Base-by-base conservation (phyloP, 2,113 vertebrate species). In the Peromyscus maniculatus region DNA sequence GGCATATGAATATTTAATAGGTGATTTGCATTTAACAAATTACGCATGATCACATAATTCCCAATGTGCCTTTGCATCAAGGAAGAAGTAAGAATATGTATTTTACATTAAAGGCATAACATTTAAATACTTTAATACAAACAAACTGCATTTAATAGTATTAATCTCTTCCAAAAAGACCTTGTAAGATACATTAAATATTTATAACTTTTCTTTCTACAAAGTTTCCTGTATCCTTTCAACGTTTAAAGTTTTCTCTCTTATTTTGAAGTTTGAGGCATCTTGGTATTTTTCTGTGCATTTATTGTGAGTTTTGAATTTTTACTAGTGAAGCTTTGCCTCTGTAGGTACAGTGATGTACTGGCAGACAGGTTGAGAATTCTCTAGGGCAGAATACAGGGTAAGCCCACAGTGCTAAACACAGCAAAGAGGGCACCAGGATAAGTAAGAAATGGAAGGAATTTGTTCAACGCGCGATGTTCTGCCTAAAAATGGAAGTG, bases 61-160 rank as follows among this genome's bases (percentile, higher is more conserved):
- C 96, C 98, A 94, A 31, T 91, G 91, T 5, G 59, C 96, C 91
- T 94, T 93, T 97, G 96, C 91, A 96, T 97, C 89, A 96, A 67
- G 67, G 82, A 95, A 95, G 82, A 97, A 97, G 89, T 94, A 96
- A 97, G 96, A 94, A 90, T 97, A 94, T 96, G 93, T 96, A 96
- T 98, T 97, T 98, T 97, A 97, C 90, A 97, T 96, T 98, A 97
- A 98, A 95, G 93, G 96, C 77, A 93, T 96, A 94, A 57, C 94
- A 97, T 97, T 98, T 98, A 98, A 98, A 98, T 97, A 97, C 95
- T 98, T 97, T 96, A 98, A 97, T 98, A 95, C 33, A 98, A 98
- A 97, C 96, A 98, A 98, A 97, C 92, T 94, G 46, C 80, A 95
- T 96, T 97, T 96, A 98, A 97, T 94, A 52, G 66, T 95, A 97